Percentiles rank a stretch among this genome's conserved stretches.
These are phyloP conservation scores for Neoseiulus cucumeris DNA, from an alignment of 1,140 invertebrate genomes.

Conservation along the genomic window DNA sequence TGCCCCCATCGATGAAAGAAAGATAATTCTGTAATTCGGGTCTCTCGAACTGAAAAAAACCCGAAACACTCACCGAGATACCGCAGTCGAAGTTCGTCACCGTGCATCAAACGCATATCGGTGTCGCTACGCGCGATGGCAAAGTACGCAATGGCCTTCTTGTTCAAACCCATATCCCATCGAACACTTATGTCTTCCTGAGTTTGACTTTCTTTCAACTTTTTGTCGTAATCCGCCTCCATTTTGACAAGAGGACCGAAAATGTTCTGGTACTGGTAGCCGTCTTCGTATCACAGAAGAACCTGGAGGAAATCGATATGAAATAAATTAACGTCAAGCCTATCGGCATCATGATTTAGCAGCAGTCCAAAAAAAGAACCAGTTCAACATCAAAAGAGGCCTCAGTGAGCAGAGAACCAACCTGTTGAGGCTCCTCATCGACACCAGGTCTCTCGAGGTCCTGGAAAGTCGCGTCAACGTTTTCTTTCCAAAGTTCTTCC, in stretches of 20 bases:
- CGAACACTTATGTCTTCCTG: constrained; percentile 95
- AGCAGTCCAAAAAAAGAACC: too few relatives aligned
- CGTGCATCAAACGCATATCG: constrained; percentile 83
- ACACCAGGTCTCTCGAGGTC: constrained; percentile 93
- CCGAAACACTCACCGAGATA: constrained; percentile 41
- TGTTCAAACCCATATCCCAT: constrained; percentile 95
- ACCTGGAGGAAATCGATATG: not conserved
- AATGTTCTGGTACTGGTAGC: constrained; percentile 96
- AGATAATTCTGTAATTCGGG: too few relatives aligned
- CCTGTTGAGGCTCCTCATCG: constrained; percentile 90
- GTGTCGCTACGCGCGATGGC: constrained; percentile 91
- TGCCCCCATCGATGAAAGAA: too few relatives aligned
- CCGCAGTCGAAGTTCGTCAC: constrained; percentile 81
- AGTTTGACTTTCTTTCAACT: constrained; percentile 91
- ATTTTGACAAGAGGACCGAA: constrained; percentile 91
- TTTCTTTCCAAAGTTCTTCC: constrained; percentile 97
- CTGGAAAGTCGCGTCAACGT: constrained; percentile 89
- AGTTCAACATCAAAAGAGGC: not conserved
- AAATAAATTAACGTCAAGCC: not conserved
- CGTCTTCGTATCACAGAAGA: constrained; percentile 66
- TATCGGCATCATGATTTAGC: too few relatives aligned
- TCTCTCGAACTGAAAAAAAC: not conserved
- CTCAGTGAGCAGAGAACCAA: constrained; percentile 25
- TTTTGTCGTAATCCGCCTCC: constrained; percentile 96
- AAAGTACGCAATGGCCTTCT: constrained; percentile 93